Evolutionary conservation across 2,113 vertebrate genomes (phyloP).

Genomic region (Monopterus albus): DNA sequence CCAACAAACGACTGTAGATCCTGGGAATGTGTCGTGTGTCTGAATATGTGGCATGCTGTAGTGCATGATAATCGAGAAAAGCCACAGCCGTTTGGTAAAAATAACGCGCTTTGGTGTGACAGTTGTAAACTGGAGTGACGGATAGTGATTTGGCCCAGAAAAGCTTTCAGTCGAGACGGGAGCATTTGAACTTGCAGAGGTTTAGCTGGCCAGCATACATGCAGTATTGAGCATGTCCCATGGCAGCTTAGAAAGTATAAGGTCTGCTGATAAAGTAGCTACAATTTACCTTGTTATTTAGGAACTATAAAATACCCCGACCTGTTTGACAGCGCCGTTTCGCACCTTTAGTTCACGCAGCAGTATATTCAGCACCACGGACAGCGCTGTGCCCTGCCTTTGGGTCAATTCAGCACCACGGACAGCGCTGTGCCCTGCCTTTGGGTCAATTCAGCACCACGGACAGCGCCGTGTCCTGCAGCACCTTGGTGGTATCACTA

Average conservation of each 20-base stretch:
- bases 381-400: conserved; percentile 32
- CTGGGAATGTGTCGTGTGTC: conserved; percentile 17
- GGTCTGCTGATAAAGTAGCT: not conserved
- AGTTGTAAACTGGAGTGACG: conserved; percentile 66
- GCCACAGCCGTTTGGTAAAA: conserved; percentile 19
- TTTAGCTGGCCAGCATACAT: conserved; percentile 51
- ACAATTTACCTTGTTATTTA: not conserved
- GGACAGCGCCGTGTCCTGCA: conserved; percentile 50
- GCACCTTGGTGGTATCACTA: conserved; percentile 17
- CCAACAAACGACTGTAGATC: conserved; percentile 48
- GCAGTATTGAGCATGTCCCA: conserved; percentile 12
- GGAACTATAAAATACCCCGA: not conserved
- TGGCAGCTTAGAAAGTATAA: conserved; percentile 6
- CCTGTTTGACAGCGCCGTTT: not conserved
- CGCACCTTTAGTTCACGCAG: conserved; percentile 1
- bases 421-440: conserved; percentile 35
- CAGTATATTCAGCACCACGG: conserved; percentile 45
- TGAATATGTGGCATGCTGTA: conserved; percentile 24
- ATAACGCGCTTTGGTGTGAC: conserved; percentile 69
- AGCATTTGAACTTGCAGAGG: conserved; percentile 41
- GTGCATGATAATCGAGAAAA: conserved; percentile 44
- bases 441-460: conserved; percentile 50
- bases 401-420: conserved; percentile 45
- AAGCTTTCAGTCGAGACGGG: conserved; percentile 54
- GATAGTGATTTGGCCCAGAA: conserved; percentile 72